Conservation (phyloP, 2,113 vertebrate species). For the Motacilla alba region DNA sequence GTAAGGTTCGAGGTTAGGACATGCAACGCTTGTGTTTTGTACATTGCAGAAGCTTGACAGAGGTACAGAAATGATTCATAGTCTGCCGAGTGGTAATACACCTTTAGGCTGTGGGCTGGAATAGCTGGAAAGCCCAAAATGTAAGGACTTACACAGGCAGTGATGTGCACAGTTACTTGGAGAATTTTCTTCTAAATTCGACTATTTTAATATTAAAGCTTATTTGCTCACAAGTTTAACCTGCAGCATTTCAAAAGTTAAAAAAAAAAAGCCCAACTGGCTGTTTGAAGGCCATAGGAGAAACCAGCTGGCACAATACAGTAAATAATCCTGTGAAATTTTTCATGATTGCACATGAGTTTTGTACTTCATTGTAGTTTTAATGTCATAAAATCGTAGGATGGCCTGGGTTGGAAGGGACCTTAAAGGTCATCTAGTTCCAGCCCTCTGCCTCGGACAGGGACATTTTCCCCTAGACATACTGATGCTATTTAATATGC, state of each 20-base stretch:
- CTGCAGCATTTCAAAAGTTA: neutral
- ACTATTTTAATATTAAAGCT: neutral
- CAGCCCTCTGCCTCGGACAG: neutral
- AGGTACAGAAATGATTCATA: neutral
- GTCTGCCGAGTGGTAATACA: neutral
- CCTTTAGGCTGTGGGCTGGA: neutral
- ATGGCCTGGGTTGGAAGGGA: neutral
- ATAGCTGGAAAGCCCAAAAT: neutral
- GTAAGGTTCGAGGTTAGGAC: neutral
- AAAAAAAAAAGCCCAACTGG: rapidly evolving
- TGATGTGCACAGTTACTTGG: rapidly evolving
- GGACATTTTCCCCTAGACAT: neutral
- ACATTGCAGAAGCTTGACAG: neutral
- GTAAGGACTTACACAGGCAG: neutral
- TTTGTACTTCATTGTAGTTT: neutral
- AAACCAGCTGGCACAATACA: neutral
- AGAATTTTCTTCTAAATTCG: neutral
- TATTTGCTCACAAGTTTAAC: neutral
- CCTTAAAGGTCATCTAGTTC: neutral
- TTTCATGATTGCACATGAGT: rapidly evolving
- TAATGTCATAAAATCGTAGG: neutral
- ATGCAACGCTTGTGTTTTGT: neutral
- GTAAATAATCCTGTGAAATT: neutral
- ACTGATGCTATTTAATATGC: neutral
- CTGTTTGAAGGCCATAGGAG: neutral